Conservation (phyloP, 1,140 invertebrate species). For the Lucilia sericata region DNA sequence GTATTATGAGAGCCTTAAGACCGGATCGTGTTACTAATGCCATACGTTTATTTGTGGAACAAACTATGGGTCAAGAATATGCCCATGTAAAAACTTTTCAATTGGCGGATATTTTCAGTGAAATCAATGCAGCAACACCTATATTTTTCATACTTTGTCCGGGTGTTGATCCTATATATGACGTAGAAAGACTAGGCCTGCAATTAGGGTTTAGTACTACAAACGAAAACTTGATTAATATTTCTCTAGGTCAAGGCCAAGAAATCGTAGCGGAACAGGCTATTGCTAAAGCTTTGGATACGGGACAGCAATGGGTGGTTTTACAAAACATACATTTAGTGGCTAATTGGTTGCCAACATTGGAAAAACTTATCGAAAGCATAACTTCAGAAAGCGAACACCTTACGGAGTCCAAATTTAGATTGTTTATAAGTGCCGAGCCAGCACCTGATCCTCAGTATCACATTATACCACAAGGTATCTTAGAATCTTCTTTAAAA, state of each 20-base stretch:
- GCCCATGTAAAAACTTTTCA: constrained; percentile 81
- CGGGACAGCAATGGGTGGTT: constrained; percentile 95
- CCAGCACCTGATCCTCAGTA: constrained; percentile 72
- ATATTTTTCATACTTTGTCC: constrained; percentile 96
- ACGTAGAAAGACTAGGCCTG: constrained; percentile 84
- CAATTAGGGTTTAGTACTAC: constrained; percentile 84
- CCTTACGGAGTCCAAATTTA: constrained; percentile 74
- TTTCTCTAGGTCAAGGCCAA: constrained; percentile 95
- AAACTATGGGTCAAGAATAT: constrained; percentile 88
- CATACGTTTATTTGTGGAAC: constrained; percentile 79
- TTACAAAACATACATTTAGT: constrained; percentile 93
- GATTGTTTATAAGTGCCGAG: constrained; percentile 75
- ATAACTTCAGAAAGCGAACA: constrained; percentile 56
- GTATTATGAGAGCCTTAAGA: constrained; percentile 90
- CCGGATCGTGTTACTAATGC: constrained; percentile 76
- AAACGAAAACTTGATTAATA: constrained; percentile 88
- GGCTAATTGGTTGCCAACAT: constrained; percentile 85
- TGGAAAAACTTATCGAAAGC: constrained; percentile 92
- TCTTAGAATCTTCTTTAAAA: constrained; percentile 94
- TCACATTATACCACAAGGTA: constrained; percentile 79
- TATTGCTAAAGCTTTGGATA: constrained; percentile 78
- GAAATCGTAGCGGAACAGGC: constrained; percentile 90
- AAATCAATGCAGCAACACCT: constrained; percentile 85
- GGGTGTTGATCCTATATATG: constrained; percentile 93
- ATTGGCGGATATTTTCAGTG: constrained; percentile 88